Base-by-base conservation (phyloP, 2,797 vertebrate genomes). In the Propithecus deckenii region DNA sequence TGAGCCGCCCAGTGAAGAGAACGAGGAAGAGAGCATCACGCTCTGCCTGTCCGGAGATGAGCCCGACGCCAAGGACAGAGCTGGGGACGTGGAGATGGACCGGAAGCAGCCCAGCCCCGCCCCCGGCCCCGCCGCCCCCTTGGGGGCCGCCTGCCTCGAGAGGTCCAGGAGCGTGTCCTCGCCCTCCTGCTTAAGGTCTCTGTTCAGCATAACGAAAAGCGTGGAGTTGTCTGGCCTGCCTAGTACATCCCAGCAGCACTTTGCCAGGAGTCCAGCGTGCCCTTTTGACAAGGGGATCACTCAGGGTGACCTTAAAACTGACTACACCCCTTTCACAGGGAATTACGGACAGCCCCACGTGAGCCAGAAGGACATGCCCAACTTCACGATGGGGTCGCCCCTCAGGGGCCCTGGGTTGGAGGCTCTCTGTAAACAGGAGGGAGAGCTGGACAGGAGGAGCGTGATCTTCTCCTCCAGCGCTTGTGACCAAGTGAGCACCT, bases 251-350 rank as follows among this genome's bases (percentile, higher is more conserved):
- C 99, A 99, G 98, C 99, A 99, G 99, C 99, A 99, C 98, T 99
- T 99, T 97, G 98, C 99, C 98, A 99, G 99, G 99, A 99, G 99
- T 99, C 99, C 99, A 91, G 98, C 99, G 97, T 99, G 99, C 98
- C 97, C 99, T 99, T 99, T 99, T 98, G 99, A 99, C 98, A 99
- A 99, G 99, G 99, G 99, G 98, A 99, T 99, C 99, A 99, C 99
- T 99, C 99, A 99, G 99, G 99, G 99, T 99, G 99, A 99, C 99
- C 99, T 99, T 98, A 99, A 99, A 99, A 99, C 99, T 98, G 99
- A 99, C 98, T 99, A 99, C 83, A 98, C 98, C 99, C 99, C 99
- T 98, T 99, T 99, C 97, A 95, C 99, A 52, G 99, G 99, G 98
- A 99, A 99, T 98, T 99, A 99, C 32, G 99, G 98, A 98, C 98